Evolutionary conservation across 2,797 vertebrate species (phyloP).

Genomic region (Gobionotothen gibberifrons): DNA sequence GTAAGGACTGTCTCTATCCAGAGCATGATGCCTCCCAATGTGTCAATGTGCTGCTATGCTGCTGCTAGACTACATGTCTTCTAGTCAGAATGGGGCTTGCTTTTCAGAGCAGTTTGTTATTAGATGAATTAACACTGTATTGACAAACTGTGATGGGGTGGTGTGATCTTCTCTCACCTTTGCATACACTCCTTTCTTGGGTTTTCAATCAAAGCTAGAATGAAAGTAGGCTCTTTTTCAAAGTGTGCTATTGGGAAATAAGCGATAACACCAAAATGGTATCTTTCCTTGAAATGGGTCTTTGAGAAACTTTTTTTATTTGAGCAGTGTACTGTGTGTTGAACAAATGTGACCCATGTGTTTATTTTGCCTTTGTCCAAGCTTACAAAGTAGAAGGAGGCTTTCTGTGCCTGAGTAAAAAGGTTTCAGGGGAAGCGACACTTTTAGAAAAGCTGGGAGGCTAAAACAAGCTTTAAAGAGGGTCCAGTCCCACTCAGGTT

Average conservation of each 20-base stretch:
- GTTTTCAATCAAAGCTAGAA: constrained; percentile 44
- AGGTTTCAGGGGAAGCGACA: constrained; percentile 66
- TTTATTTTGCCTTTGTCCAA: constrained; percentile 84
- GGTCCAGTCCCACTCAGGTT: constrained; percentile 79
- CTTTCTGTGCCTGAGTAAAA: constrained; percentile 66
- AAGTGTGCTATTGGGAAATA: no score
- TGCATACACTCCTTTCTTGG: constrained; percentile 35
- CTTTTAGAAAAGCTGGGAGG: constrained; percentile 75
- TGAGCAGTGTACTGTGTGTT: constrained; percentile 55
- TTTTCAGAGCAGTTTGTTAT: constrained; percentile 69
- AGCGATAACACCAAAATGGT: constrained; percentile 19
- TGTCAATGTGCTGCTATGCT: constrained; percentile 66
- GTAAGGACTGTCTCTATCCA: constrained; percentile 62
- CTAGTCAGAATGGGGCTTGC: constrained; percentile 57
- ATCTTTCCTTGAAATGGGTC: constrained; percentile 31
- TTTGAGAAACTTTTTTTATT: constrained; percentile 53
- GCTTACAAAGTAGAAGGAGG: constrained; percentile 74
- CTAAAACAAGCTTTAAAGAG: constrained; percentile 78
- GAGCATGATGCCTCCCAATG: constrained; percentile 57
- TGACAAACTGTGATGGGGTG: constrained; percentile 66
- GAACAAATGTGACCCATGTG: constrained; percentile 80
- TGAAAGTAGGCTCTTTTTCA: no score
- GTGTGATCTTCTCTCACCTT: constrained; percentile 61
- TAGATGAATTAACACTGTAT: constrained; percentile 79
- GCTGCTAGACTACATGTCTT: constrained; percentile 51